Evolutionary conservation across 2,113 vertebrate species (phyloP).

Genomic region (Sceloporus tristichus): DNA sequence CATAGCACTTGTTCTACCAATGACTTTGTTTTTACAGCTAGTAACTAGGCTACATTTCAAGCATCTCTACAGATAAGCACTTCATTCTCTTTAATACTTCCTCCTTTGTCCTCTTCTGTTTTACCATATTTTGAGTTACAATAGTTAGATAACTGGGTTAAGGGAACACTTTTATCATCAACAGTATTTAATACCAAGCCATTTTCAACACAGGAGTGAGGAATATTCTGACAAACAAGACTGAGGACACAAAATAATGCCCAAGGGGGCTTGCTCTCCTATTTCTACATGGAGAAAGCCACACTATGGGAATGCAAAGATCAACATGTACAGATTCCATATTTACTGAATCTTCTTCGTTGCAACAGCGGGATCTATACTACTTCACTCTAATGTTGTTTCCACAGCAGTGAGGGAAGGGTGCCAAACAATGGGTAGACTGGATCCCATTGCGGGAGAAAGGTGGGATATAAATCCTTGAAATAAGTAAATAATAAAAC

Average conservation of each 20-base stretch:
- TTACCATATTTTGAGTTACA: neutral
- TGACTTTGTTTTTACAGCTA: neutral
- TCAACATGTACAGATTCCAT: slow-evolving; percentile 38
- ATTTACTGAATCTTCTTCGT: slow-evolving; percentile 42
- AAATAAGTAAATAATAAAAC: no score
- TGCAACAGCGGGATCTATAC: neutral
- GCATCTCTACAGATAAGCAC: neutral
- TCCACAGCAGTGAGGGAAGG: neutral
- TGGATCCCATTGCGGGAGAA: no score
- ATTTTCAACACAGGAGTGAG: slow-evolving; percentile 39
- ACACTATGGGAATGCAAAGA: slow-evolving; percentile 48
- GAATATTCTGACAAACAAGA: slow-evolving; percentile 48
- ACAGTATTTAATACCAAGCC: slow-evolving; percentile 67
- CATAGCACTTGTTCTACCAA: neutral
- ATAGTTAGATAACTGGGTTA: slow-evolving; percentile 47
- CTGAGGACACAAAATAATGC: slow-evolving; percentile 20
- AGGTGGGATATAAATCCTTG: no score
- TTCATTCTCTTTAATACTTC: neutral
- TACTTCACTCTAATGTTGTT: neutral
- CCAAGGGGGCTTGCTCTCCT: neutral
- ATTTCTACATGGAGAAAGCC: slow-evolving; percentile 30
- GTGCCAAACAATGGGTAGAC: neutral
- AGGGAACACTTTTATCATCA: slow-evolving; percentile 46
- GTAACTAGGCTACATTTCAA: neutral
- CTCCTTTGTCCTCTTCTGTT: neutral